Evolutionary conservation across 2,888 invertebrate species (phyloP).

Genomic region (Limnephilus marmoratus): DNA sequence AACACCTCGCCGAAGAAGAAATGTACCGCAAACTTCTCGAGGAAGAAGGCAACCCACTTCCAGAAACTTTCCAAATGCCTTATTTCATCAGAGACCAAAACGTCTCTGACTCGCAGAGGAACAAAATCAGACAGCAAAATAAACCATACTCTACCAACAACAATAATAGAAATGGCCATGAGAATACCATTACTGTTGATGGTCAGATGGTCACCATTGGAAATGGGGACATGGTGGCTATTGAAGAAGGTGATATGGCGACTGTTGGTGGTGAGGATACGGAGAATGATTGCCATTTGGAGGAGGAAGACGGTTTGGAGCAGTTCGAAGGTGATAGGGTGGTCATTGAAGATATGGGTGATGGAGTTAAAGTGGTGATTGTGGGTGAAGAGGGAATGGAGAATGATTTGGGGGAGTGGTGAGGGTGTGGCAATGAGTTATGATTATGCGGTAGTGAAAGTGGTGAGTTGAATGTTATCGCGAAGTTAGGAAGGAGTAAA

Average conservation of each 20-base stretch:
- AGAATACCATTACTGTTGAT: not conserved
- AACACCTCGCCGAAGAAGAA: constrained; percentile 52
- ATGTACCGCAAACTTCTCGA: constrained; percentile 50
- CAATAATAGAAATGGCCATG: too few species aligned
- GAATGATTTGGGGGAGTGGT: constrained; percentile 9
- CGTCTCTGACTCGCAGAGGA: not conserved
- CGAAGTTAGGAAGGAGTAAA: too few species aligned
- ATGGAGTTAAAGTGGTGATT: constrained; percentile 61
- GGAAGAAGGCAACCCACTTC: constrained; percentile 19
- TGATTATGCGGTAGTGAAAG: not conserved
- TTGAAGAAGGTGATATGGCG: not conserved
- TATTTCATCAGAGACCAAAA: not conserved
- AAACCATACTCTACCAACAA: not conserved
- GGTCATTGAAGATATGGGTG: constrained; percentile 49
- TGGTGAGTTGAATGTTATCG: not conserved
- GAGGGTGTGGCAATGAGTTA: too few species aligned
- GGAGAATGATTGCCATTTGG: not conserved
- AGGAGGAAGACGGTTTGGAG: not conserved
- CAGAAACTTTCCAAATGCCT: not conserved
- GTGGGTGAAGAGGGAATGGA: constrained; percentile 50
- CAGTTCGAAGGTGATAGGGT: constrained; percentile 29
- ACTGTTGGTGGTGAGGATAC: not conserved
- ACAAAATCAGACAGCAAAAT: not conserved
- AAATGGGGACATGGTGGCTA: not conserved
- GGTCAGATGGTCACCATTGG: constrained; percentile 4